phyloP scores from a whole-genome alignment of 1,140 invertebrate species.

The Zophobas morio region DNA sequence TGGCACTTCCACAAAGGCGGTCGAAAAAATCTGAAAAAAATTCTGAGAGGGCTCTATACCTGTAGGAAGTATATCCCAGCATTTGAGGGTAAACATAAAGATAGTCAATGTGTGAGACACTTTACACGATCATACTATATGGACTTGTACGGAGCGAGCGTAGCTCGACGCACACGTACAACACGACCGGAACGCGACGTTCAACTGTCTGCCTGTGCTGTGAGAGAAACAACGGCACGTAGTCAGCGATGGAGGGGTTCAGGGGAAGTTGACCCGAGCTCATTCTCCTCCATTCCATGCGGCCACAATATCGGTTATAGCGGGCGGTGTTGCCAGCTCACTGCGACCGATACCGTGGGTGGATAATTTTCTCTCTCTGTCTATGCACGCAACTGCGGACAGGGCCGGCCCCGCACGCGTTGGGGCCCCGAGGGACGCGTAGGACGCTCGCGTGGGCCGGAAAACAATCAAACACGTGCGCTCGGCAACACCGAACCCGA shows the following conservation, averaged over 20 bases:
- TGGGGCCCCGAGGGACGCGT: not conserved
- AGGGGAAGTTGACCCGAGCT: constrained; percentile 65
- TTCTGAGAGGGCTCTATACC: constrained; percentile 60
- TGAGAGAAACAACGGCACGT: constrained; percentile 62
- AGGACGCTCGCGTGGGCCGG: not conserved
- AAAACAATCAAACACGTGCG: not conserved
- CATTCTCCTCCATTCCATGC: constrained; percentile 65
- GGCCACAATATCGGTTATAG: constrained; percentile 68
- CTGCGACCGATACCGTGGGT: constrained; percentile 62
- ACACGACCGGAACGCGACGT: constrained; percentile 55
- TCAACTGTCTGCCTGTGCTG: constrained; percentile 61
- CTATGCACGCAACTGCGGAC: constrained; percentile 52
- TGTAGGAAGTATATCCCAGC: constrained; percentile 69
- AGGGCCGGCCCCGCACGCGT: not conserved
- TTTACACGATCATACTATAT: constrained; percentile 45
- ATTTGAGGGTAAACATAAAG: constrained; percentile 68
- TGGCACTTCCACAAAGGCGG: not conserved
- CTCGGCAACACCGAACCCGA: not conserved
- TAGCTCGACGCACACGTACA: constrained; percentile 46
- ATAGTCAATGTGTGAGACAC: constrained; percentile 52
- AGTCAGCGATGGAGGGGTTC: constrained; percentile 56
- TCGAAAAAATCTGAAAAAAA: constrained; percentile 44
- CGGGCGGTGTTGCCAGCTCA: constrained; percentile 60
- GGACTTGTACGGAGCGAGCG: constrained; percentile 26
- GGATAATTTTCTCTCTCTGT: constrained; percentile 56